Evolutionary conservation across 2,797 vertebrate genomes (phyloP).

Genomic region (Muraenolepis orangiensis): DNA sequence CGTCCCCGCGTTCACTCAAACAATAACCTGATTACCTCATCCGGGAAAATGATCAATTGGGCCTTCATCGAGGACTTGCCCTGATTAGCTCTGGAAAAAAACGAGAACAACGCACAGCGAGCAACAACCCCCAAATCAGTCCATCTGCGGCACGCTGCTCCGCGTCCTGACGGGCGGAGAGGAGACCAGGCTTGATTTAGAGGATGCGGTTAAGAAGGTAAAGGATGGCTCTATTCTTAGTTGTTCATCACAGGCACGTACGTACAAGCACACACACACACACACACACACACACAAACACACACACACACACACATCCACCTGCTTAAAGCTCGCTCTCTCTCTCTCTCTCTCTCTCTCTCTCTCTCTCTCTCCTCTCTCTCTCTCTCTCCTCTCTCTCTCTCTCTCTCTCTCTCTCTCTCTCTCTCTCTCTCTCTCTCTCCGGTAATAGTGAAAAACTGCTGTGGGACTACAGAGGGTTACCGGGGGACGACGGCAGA

Average conservation of each 20-base stretch:
- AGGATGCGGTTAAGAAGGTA: not conserved
- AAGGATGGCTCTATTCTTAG: not conserved
- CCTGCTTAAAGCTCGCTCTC: not conserved
- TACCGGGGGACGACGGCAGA: not conserved
- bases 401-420: not conserved
- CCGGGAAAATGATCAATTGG: constrained; percentile 11
- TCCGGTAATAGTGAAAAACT: not conserved
- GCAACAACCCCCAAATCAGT: not conserved
- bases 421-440: not conserved
- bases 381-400: not conserved
- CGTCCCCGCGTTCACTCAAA: constrained; percentile 35
- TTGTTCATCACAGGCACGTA: not conserved
- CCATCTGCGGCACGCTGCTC: not conserved
- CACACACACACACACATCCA: constrained; percentile 6
- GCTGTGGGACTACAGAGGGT: not conserved
- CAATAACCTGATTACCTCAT: constrained; percentile 32
- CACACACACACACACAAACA: constrained; percentile 8
- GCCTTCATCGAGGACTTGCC: constrained; percentile 11
- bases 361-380: not conserved
- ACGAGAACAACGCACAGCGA: not conserved
- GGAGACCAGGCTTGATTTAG: not conserved
- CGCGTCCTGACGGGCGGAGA: not conserved
- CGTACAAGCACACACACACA: constrained; percentile 1
- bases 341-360: not conserved
- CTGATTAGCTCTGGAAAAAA: not conserved